Conservation (phyloP, 35 echinoderm and acorn worm species). For the Heliocidaris erythrogramma region DNA sequence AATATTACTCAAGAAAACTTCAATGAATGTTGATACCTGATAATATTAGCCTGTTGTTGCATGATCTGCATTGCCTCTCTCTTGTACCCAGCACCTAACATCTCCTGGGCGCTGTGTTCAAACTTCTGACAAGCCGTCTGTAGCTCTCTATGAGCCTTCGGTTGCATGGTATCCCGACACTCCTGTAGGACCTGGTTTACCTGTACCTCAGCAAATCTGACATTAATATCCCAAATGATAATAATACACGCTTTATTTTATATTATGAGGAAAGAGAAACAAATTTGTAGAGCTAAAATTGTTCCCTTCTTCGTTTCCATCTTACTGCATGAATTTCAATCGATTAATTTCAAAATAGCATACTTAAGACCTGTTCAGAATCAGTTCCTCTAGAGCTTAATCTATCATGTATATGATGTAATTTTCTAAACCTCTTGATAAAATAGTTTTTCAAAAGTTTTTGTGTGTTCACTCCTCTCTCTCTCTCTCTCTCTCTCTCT, state of each 20-base stretch:
- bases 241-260: neutral
- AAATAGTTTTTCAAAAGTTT: too few relatives aligned
- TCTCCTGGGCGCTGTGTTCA: conserved; percentile 59
- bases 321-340: too few relatives aligned
- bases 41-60: conserved; percentile 84
- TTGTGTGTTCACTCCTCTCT: too few relatives aligned
- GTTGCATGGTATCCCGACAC: conserved; percentile 82
- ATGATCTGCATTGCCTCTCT: conserved; percentile 79
- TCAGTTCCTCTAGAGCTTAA: too few relatives aligned
- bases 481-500: too few relatives aligned
- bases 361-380: too few relatives aligned
- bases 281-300: too few relatives aligned
- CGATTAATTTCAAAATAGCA: too few relatives aligned
- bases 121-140: conserved; percentile 86
- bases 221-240: neutral
- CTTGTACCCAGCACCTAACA: conserved; percentile 58
- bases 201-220: conserved; percentile 54
- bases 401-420: too few relatives aligned
- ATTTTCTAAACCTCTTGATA: too few relatives aligned
- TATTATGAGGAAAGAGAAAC: neutral
- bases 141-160: conserved; percentile 87
- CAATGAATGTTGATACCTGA: conserved; percentile 46
- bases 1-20: too few relatives aligned
- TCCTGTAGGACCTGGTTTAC: conserved; percentile 85
- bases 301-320: too few relatives aligned